A percentile compares a stretch with the other conserved stretches of the same genome.
Evolutionary conservation across 2,113 vertebrate genomes (phyloP).

Genomic region (Bos javanicus): DNA sequence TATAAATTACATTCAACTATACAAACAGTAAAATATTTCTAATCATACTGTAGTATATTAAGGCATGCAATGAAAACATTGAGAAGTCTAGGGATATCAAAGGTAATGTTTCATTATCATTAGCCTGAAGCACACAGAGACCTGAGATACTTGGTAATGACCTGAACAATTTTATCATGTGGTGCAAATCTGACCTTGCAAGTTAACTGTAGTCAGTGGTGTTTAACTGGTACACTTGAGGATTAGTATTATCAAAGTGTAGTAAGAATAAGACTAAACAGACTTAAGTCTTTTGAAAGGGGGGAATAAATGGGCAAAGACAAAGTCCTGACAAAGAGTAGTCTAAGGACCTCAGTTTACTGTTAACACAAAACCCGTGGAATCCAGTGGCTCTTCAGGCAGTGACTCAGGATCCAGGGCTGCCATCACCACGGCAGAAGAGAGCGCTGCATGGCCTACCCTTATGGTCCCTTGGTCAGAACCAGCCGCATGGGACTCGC

Average conservation of each 20-base stretch:
- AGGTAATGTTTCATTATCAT: neutral
- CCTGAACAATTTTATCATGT: neutral
- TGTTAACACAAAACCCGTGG: neutral
- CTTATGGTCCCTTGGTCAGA: neutral
- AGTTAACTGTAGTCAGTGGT: neutral
- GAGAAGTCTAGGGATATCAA: neutral
- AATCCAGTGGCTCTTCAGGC: neutral
- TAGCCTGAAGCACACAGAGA: neutral
- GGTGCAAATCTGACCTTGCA: neutral
- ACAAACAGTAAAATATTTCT: neutral
- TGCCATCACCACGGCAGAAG: neutral
- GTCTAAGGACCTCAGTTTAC: neutral
- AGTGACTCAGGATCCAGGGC: neutral
- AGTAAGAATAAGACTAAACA: neutral
- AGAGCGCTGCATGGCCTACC: neutral
- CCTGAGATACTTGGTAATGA: neutral
- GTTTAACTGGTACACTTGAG: neutral
- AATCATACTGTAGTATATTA: neutral
- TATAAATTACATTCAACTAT: neutral
- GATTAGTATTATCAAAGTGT: neutral
- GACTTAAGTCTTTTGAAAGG: neutral
- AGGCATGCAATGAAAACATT: neutral
- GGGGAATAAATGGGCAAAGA: neutral
- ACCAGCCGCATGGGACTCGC: neutral
- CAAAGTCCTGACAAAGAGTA: neutral